Conservation (phyloP, 2,888 invertebrate genomes). For the Trilocha varians region DNA sequence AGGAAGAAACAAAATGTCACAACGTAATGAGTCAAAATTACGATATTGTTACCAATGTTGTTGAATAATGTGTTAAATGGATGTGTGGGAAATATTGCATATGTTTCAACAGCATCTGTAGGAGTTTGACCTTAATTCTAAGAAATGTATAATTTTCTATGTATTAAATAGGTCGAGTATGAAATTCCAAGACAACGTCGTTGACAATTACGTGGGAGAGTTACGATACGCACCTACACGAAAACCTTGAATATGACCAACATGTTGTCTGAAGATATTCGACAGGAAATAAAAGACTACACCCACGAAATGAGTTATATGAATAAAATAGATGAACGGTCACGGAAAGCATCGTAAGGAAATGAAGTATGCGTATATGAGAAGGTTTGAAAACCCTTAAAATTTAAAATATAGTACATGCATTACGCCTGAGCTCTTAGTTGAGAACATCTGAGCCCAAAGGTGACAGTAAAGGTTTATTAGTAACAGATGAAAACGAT, state of each 20-base stretch:
- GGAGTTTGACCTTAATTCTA: conserved; percentile 6
- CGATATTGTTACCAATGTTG: neutral
- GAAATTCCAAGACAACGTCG: conserved; percentile 22
- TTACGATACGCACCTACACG: conserved; percentile 25
- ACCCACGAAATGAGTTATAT: conserved; percentile 5
- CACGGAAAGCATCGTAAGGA: no score
- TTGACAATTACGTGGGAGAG: conserved; percentile 26
- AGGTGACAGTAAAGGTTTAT: no score
- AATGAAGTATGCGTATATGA: no score
- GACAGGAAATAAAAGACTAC: conserved; percentile 11
- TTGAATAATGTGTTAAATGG: neutral
- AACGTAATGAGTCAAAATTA: neutral
- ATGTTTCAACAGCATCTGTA: conserved; percentile 4
- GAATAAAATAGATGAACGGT: neutral
- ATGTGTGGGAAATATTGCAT: neutral
- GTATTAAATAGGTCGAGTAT: conserved; percentile 21
- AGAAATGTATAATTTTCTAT: neutral
- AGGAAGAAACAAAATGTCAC: neutral
- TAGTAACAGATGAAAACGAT: no score
- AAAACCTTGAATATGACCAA: conserved; percentile 20
- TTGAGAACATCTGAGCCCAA: no score
- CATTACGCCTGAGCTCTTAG: no score
- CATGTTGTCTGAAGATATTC: conserved; percentile 18
- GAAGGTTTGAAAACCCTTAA: no score
- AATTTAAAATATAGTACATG: no score